phyloP scores from a whole-genome alignment of 2,113 vertebrate species.

The Limnothrissa miodon region DNA sequence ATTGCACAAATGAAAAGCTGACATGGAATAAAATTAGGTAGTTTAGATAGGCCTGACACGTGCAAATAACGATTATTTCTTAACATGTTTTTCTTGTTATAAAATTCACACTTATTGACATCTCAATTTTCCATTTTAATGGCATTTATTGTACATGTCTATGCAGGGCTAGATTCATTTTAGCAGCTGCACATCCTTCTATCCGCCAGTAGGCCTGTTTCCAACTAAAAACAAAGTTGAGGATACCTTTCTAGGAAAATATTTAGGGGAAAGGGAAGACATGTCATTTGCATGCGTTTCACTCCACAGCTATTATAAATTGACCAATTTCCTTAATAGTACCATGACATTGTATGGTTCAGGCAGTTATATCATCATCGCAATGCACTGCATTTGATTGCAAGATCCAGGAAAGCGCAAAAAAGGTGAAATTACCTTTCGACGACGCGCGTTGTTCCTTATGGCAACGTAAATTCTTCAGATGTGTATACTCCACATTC shows the following conservation, averaged over 20 bases:
- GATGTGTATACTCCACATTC: not conserved
- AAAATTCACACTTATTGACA: not conserved
- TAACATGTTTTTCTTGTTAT: not conserved
- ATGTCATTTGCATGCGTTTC: not conserved
- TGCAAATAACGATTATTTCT: no score
- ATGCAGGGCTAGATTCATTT: slow-evolving; percentile 18
- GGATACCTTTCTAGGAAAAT: not conserved
- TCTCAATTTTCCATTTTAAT: not conserved
- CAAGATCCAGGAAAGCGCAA: no score
- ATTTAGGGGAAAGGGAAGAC: no score
- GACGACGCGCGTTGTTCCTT: not conserved
- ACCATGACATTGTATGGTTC: not conserved
- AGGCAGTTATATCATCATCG: not conserved
- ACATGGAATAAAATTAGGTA: not conserved
- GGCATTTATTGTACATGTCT: not conserved
- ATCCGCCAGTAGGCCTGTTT: not conserved
- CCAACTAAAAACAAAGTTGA: slow-evolving; percentile 47
- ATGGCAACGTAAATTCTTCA: not conserved
- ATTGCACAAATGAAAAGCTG: not conserved
- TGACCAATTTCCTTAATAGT: not conserved
- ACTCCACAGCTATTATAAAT: not conserved
- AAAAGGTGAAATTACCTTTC: slow-evolving; percentile 6
- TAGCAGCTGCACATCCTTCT: slow-evolving; percentile 13
- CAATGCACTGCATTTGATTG: no score
- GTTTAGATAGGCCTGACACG: no score